A percentile compares a stretch with the other conserved stretches of the same genome.
phyloP scores from a whole-genome alignment of 2,113 vertebrate genomes.

The Hippocampus guttulatus region DNA sequence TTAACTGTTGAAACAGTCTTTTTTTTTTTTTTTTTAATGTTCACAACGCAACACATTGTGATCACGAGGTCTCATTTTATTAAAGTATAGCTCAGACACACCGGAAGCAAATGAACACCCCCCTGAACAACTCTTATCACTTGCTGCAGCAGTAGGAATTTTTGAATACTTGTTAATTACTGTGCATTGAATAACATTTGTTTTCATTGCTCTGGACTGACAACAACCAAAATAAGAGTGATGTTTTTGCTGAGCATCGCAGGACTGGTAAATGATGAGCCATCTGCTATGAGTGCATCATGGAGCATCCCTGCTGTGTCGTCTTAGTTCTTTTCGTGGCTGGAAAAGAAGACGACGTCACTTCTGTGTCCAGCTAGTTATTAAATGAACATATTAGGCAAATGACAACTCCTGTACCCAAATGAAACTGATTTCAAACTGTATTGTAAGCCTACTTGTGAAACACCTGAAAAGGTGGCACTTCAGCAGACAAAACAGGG shows the following conservation, averaged over 20 bases:
- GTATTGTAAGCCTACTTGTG: background rate
- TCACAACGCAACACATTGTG: background rate
- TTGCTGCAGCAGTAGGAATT: background rate
- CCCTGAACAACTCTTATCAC: background rate
- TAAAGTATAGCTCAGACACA: background rate
- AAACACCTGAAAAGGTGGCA: too few relatives aligned
- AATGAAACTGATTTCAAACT: constrained; percentile 1
- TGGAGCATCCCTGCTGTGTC: background rate
- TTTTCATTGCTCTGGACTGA: too few relatives aligned
- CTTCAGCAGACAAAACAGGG: too few relatives aligned
- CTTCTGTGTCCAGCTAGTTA: background rate
- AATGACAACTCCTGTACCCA: background rate
- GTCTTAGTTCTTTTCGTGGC: background rate
- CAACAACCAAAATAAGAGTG: too few relatives aligned
- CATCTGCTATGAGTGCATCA: background rate
- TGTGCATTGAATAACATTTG: too few relatives aligned
- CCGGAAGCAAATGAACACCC: background rate
- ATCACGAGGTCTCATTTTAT: background rate
- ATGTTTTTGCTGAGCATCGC: background rate
- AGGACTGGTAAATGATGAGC: background rate
- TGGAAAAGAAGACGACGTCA: background rate
- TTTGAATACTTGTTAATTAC: too few relatives aligned
- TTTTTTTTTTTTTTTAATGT: background rate
- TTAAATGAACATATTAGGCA: background rate
- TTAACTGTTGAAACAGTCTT: background rate